phyloP scores from a whole-genome alignment of 2,113 vertebrate genomes.

The Hyperoodon ampullatus region DNA sequence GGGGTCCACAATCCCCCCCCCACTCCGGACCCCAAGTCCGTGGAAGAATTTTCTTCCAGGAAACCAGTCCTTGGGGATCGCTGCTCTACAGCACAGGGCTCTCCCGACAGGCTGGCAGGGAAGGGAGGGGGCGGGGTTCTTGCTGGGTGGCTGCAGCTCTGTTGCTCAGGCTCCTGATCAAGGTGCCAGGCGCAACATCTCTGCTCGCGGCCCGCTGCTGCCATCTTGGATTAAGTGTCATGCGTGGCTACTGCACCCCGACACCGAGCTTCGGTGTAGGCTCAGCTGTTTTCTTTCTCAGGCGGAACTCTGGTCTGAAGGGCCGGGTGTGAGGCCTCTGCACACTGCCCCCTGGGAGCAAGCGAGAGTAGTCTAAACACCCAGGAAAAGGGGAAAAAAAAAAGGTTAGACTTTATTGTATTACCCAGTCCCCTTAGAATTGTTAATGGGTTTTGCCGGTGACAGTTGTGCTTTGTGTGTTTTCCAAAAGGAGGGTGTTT shows the following conservation, averaged over 20 bases:
- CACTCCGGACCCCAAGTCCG: too few relatives aligned
- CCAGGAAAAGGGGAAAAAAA: not conserved
- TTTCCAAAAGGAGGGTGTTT: not conserved
- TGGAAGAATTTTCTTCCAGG: too few relatives aligned
- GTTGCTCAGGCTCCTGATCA: not conserved
- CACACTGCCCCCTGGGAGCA: not conserved
- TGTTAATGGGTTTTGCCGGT: not conserved
- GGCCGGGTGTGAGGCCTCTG: not conserved
- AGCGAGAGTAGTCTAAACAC: not conserved
- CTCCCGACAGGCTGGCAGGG: too few relatives aligned
- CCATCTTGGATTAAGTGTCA: not conserved
- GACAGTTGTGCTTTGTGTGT: not conserved
- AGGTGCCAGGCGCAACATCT: not conserved
- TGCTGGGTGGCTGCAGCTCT: not conserved
- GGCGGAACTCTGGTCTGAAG: not conserved
- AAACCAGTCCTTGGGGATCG: too few relatives aligned
- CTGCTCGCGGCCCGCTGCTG: not conserved
- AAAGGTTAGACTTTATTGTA: not conserved
- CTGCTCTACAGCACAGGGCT: too few relatives aligned
- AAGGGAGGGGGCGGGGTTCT: too few relatives aligned
- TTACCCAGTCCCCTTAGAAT: not conserved
- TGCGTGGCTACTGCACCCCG: not conserved
- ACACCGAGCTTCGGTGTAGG: not conserved
- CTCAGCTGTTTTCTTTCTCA: rapidly evolving
- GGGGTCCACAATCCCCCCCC: too few relatives aligned